phyloP scores from a whole-genome alignment of 2,797 vertebrate genomes.

The Ispidina lecontei region DNA sequence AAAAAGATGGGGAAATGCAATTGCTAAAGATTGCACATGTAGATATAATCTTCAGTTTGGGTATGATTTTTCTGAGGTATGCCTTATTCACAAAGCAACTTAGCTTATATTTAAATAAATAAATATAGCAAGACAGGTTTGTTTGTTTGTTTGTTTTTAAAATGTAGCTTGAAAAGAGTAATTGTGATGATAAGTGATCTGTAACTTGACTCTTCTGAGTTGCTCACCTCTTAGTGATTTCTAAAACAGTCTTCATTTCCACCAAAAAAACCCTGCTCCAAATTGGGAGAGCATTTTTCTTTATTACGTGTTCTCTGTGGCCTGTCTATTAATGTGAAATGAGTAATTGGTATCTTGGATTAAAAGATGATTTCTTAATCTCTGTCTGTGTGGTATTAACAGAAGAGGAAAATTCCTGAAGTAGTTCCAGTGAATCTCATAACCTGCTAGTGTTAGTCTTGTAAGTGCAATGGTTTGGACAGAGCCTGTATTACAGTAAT shows the following conservation, averaged over 20 bases:
- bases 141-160: neutral
- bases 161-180: neutral
- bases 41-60: neutral
- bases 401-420: neutral
- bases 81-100: neutral
- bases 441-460: neutral
- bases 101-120: neutral
- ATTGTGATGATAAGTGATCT: neutral
- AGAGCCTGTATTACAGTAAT: slow-evolving; percentile 44
- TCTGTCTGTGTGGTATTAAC: neutral
- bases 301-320: neutral
- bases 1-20: neutral
- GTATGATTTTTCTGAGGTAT: neutral
- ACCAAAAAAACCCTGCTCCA: neutral
- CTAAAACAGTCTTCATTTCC: neutral
- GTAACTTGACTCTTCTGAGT: neutral
- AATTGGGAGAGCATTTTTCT: neutral
- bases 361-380: neutral
- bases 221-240: neutral
- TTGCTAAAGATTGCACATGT: neutral
- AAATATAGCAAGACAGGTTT: neutral
- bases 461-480: neutral
- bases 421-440: neutral
- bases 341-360: neutral
- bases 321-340: neutral